Evolutionary conservation across 2,888 invertebrate genomes (phyloP), one percentile per base, ranked within the genome.

Genomic region (Eulithis testata): DNA sequence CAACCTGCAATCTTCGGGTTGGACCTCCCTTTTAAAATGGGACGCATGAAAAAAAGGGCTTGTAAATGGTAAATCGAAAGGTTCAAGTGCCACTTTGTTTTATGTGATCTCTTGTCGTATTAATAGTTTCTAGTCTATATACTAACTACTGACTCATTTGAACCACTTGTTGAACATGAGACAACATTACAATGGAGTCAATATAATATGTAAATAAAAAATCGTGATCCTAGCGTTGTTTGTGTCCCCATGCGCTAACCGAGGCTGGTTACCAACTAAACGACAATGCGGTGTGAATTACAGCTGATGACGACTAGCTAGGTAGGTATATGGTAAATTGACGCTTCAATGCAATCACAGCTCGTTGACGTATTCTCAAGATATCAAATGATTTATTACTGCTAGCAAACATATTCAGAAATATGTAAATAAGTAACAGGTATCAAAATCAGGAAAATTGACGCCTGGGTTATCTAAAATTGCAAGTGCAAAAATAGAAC

Each of bases 311-410:
- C 74, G 83, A 82, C 76, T 9, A 8, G 3, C 31, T 4, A 31
- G 31, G 4, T 31, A 40, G 6, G 6, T 8, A 11, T 49, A 49
- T 9, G 65, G 86, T 82, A 89, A 88, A 88, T 83, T 79, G 83
- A 88, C 81, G 86, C 82, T 80, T 82, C 81, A 85, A 81, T 81
- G 79, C 73, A 73, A 74, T 83, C 86, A 86, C 80, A 81, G 78
- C 69, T 69, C 70, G 70, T 74, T 78, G 76, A 78, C 78, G 76
- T 79, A 79, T 79, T 82, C 77, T 80, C 77, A 74, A 83, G 86
- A 87, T 89, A 89, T 87, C 82, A 81, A 80, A 85, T 88, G 85
- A 89, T 89, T 85, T 86, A 88, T 87, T 79, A 75, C 76, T 72
- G 67, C 72, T 71, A 63, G 75, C 63, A 69, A 75, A 76, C 78